These are phyloP conservation scores for Branchipolynoe longqiensis DNA, from an alignment of 2,888 invertebrate genomes.

Conservation along the genomic window DNA sequence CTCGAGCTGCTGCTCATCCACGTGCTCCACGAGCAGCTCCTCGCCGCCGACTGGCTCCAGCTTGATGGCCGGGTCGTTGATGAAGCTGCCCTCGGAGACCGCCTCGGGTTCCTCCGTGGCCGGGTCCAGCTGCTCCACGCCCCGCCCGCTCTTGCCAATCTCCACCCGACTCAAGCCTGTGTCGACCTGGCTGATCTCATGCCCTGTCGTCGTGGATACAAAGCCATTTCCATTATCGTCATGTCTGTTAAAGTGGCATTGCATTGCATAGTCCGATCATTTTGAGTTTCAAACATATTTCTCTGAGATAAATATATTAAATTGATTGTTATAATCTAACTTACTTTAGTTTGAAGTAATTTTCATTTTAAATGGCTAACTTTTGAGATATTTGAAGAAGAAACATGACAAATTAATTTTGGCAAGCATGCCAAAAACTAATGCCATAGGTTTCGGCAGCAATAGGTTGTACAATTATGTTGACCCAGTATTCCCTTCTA, in stretches of 20 bases:
- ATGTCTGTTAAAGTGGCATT: not conserved
- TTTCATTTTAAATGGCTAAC: no score
- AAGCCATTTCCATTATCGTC: not conserved
- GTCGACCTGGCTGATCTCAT: slow-evolving; percentile 8
- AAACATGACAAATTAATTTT: no score
- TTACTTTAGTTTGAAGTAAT: no score
- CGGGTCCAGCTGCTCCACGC: not conserved
- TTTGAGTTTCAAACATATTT: no score
- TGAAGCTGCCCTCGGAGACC: not conserved
- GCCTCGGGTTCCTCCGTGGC: not conserved
- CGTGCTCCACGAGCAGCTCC: not conserved
- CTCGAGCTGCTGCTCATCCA: not conserved
- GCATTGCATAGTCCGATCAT: no score
- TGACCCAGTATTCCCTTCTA: no score
- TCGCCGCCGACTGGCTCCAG: slow-evolving; percentile 8
- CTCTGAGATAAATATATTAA: no score
- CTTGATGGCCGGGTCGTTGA: not conserved
- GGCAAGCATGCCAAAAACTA: no score
- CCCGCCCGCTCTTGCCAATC: not conserved
- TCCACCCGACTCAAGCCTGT: not conserved
- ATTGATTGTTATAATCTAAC: no score
- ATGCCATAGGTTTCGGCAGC: not conserved
- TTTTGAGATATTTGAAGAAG: no score
- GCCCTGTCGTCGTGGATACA: not conserved
- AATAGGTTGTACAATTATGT: not conserved